Evolutionary conservation across 2,113 vertebrate species (phyloP), one percentile per base, ranked within the genome.

Genomic region (Corydoras maculifer): DNA sequence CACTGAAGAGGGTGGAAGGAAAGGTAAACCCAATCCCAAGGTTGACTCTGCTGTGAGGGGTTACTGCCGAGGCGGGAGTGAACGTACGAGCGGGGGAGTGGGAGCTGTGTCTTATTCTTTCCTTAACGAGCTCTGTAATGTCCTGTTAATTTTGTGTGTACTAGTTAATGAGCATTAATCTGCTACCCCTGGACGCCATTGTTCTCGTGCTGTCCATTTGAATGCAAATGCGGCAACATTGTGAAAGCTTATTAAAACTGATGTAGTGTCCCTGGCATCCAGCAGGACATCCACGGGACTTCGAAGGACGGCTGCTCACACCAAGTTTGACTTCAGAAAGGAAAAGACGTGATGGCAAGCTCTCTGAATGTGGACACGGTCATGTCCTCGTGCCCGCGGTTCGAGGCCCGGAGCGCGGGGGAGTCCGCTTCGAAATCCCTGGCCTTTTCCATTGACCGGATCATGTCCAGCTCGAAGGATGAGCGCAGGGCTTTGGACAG

Each of bases 381-480:
- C 77, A 92, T 94, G 91, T 91, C 93, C 80, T 91, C 93, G 79
- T 95, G 92, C 75, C 89, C 90, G 62, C 87, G 92, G 75, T 86
- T 86, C 70, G 89, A 88, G 68, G 80, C 82, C 76, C 86, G 91
- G 81, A 92, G 83, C 54, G 92, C 90, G 77, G 85, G 91, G 53
- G 83, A 92, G 67, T 90, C 90, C 80, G 91, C 93, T 50, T 88
- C 96, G 69, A 99, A 99, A 85, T 89, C 89, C 12, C 89, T 99
- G 87, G 95, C 97, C 87, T 99, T 99, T 86, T 99, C 97, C 84
- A 99, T 99, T 74, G 97, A 98, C 86, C 85, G 97, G 83, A 99
- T 99, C 89, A 99, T 99, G 97, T 96, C 97, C 78, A 97, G 95
- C 86, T 90, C 90, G 70, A 92, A 93, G 78, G 94, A 95, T 86